A percentile compares a stretch with the other conserved stretches of the same genome.
phyloP scores from a whole-genome alignment of 2,113 vertebrate genomes.

The Apteryx mantelli region DNA sequence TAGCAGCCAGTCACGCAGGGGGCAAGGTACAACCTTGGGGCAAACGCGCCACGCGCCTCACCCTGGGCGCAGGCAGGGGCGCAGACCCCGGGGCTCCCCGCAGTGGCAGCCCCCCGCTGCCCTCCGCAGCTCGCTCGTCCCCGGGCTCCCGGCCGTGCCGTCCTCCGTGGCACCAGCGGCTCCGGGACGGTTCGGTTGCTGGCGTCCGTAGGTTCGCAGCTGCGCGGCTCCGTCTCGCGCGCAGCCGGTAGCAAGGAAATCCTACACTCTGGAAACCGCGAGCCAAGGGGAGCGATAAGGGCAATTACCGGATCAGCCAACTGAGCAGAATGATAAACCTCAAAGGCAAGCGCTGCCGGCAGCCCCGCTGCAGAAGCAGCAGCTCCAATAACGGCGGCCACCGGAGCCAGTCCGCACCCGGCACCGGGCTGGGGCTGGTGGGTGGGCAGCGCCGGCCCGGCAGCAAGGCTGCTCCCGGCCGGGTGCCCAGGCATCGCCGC shows the following conservation, averaged over 20 bases:
- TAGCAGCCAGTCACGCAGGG: neutral
- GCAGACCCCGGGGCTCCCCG: neutral
- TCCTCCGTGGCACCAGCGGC: neutral
- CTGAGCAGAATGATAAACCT: neutral
- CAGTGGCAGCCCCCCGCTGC: neutral
- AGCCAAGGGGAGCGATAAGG: neutral
- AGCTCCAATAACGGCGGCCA: neutral
- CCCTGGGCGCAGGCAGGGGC: no score
- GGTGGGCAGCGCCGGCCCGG: neutral
- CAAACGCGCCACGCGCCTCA: neutral
- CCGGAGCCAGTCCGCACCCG: neutral
- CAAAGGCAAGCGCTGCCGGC: neutral
- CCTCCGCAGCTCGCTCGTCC: neutral
- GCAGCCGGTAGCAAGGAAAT: neutral
- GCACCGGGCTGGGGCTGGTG: accelerated
- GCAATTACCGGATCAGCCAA: neutral
- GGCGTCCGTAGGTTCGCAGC: neutral
- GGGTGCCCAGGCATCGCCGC: no score
- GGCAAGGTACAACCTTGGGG: neutral
- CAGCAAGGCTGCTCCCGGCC: neutral
- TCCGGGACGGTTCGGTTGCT: neutral
- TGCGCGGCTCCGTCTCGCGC: neutral
- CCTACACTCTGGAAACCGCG: neutral
- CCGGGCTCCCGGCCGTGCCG: neutral
- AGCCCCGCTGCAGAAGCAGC: neutral